Percentiles rank a stretch among this genome's conserved stretches.
phyloP scores from a whole-genome alignment of 1,140 invertebrate species.

The Caenorhabditis briggsae region DNA sequence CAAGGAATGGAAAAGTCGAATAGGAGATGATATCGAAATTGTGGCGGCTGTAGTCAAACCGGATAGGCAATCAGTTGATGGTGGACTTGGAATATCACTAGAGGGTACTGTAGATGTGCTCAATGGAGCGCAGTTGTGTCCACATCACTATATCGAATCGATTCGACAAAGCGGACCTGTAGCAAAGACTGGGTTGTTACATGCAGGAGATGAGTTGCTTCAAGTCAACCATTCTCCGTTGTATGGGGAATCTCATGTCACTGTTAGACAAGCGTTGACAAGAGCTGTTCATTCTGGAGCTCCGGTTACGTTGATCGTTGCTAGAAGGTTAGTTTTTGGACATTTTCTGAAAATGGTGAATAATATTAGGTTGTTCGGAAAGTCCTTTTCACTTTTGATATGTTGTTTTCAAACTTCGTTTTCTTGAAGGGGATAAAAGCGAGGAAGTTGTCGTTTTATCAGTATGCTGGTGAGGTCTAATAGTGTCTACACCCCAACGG shows the following conservation, averaged over 20 bases:
- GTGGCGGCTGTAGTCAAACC: conserved; percentile 71
- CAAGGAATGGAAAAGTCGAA: conserved; percentile 70
- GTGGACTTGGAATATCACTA: conserved; percentile 92
- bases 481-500: no score
- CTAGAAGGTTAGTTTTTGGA: conserved; percentile 60
- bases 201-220: conserved; percentile 90
- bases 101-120: conserved; percentile 95
- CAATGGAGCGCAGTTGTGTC: conserved; percentile 82
- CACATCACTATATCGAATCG: conserved; percentile 92
- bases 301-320: conserved; percentile 63
- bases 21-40: conserved; percentile 73
- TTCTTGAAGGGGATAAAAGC: no score
- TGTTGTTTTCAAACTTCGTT: no score
- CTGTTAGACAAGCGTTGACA: conserved; percentile 72
- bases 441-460: no score
- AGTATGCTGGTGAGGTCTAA: no score
- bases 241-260: conserved; percentile 83
- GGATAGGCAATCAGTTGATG: conserved; percentile 80
- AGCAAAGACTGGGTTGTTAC: conserved; percentile 86
- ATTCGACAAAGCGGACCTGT: conserved; percentile 94
- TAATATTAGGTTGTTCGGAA: no score
- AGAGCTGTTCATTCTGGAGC: conserved; percentile 65
- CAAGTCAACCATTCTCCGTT: conserved; percentile 84
- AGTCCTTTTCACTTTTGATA: no score
- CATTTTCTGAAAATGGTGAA: no score